A percentile compares a stretch with the other conserved stretches of the same genome.
Evolutionary conservation across 2,888 invertebrate genomes (phyloP).

Genomic region (Chymomyza caudatula): DNA sequence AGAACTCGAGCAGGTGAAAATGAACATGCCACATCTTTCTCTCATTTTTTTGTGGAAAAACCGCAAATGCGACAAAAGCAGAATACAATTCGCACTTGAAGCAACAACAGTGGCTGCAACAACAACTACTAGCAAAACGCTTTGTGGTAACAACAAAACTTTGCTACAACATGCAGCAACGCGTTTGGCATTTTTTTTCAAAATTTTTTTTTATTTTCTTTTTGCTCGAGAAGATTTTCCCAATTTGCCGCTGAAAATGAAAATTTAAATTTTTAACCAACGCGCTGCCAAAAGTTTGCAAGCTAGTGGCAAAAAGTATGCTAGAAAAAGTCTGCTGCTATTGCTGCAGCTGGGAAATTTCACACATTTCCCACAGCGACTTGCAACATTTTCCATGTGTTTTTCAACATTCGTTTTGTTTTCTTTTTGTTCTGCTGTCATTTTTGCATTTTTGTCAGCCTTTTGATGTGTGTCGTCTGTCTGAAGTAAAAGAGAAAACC

Average conservation of each 20-base stretch:
- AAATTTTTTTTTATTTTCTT: background rate
- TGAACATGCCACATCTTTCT: slow-evolving; percentile 21
- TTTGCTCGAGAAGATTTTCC: slow-evolving; percentile 16
- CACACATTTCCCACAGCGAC: slow-evolving; percentile 69
- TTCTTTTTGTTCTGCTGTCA: background rate
- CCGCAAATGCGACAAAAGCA: slow-evolving; percentile 72
- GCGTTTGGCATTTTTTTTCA: slow-evolving; percentile 23
- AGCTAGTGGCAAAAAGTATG: background rate
- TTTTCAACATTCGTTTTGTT: slow-evolving; percentile 15
- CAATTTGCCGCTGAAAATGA: slow-evolving; percentile 68
- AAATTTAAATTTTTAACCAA: slow-evolving; percentile 73
- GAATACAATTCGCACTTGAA: slow-evolving; percentile 73
- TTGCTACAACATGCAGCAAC: slow-evolving; percentile 28
- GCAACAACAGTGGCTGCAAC: slow-evolving; percentile 21
- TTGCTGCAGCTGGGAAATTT: slow-evolving; percentile 64
- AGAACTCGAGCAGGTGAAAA: slow-evolving; percentile 31
- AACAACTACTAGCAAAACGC: slow-evolving; percentile 26
- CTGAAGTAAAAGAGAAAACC: slow-evolving; percentile 22
- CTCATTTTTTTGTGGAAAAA: slow-evolving; percentile 33
- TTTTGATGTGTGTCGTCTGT: background rate
- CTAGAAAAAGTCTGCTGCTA: slow-evolving; percentile 44
- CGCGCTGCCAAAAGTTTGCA: slow-evolving; percentile 34
- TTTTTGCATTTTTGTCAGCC: slow-evolving; percentile 55
- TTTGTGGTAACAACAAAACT: slow-evolving; percentile 51
- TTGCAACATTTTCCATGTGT: slow-evolving; percentile 43